A percentile compares a stretch with the other conserved stretches of the same genome.
These are phyloP conservation scores for Lepus europaeus DNA, from an alignment of 2,113 vertebrate species.

Conservation along the genomic window DNA sequence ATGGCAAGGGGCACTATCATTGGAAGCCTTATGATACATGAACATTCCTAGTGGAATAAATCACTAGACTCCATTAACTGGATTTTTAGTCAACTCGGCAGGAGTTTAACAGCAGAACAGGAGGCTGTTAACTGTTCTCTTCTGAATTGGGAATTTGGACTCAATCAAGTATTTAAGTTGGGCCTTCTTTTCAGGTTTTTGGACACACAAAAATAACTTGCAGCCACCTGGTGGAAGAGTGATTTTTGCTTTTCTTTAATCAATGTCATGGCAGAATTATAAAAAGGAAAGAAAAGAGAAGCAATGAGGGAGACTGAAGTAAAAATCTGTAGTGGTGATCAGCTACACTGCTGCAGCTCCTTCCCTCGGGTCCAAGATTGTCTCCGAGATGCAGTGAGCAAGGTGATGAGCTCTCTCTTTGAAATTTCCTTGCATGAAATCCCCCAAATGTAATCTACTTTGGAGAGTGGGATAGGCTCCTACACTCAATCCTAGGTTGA, in stretches of 20 bases:
- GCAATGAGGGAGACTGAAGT: slow-evolving; percentile 59
- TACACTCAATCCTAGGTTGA: background rate
- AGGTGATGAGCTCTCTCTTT: slow-evolving; percentile 45
- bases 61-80: slow-evolving; percentile 67
- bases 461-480: background rate
- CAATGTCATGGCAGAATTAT: slow-evolving; percentile 67
- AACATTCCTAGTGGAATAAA: slow-evolving; percentile 50
- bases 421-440: background rate
- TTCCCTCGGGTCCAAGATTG: background rate
- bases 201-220: slow-evolving; percentile 54
- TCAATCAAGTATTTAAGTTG: slow-evolving; percentile 26
- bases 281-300: slow-evolving; percentile 74
- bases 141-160: slow-evolving; percentile 64
- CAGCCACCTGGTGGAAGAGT: slow-evolving; percentile 32
- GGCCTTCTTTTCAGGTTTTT: slow-evolving; percentile 60
- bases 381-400: slow-evolving; percentile 21
- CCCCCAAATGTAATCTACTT: background rate
- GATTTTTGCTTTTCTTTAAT: background rate
- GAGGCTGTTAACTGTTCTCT: slow-evolving; percentile 59
- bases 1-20: slow-evolving; percentile 41
- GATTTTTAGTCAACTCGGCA: slow-evolving; percentile 65
- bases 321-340: slow-evolving; percentile 72
- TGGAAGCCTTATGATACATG: background rate
- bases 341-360: slow-evolving; percentile 11
- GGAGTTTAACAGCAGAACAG: slow-evolving; percentile 68